Conservation (phyloP, 64 coral and sea anemone species). For the Montipora efflorescens region DNA sequence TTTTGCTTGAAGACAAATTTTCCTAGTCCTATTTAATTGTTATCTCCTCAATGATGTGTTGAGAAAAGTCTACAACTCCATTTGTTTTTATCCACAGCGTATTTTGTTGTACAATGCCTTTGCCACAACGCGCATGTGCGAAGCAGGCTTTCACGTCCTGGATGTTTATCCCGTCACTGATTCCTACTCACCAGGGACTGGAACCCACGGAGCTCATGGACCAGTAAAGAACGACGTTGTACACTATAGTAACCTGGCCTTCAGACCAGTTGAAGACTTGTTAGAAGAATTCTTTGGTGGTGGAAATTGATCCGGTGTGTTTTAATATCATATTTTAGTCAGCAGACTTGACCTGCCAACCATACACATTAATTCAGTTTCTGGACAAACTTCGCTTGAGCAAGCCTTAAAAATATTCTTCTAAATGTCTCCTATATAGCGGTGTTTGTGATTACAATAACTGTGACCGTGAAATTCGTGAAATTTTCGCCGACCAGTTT, state of each 20-base stretch:
- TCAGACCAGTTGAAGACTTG: constrained; percentile 49
- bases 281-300: constrained; percentile 42
- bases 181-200: constrained; percentile 69
- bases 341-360: too few species aligned
- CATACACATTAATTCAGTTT: too few species aligned
- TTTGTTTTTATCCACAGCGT: constrained; percentile 30
- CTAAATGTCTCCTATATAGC: too few species aligned
- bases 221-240: constrained; percentile 65
- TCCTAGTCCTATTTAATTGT: too few species aligned
- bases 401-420: too few species aligned
- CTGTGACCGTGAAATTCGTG: too few species aligned
- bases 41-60: not conserved
- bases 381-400: too few species aligned
- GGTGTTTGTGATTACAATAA: too few species aligned
- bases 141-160: constrained; percentile 46
- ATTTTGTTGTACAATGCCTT: constrained; percentile 65
- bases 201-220: constrained; percentile 48
- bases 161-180: constrained; percentile 67
- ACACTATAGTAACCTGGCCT: constrained; percentile 73
- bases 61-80: not conserved
- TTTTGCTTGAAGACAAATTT: too few species aligned
- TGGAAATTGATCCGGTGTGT: not conserved
- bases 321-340: too few species aligned
- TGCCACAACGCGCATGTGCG: constrained; percentile 59
- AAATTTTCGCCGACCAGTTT: too few species aligned